Conservation (phyloP, 2,888 invertebrate species). For the Dermolepida albohirtum region DNA sequence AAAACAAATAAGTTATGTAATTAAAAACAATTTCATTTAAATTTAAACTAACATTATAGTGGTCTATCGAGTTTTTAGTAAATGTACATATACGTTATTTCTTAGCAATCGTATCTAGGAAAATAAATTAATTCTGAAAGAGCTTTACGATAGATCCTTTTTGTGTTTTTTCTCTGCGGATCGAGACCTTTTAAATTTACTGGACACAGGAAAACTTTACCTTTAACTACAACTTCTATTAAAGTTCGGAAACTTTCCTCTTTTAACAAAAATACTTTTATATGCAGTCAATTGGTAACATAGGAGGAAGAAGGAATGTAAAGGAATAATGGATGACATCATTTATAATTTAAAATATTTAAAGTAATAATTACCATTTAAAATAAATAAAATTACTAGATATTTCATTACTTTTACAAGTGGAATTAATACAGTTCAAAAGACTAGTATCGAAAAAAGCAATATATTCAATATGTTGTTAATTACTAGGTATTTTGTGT, state of each 20-base stretch:
- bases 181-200: constrained; percentile 19
- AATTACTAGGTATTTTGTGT: no score
- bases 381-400: no score
- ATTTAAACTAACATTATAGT: no score
- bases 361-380: no score
- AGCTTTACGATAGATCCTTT: not conserved
- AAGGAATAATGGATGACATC: not conserved
- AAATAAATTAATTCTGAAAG: constrained; percentile 17
- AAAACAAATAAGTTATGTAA: no score
- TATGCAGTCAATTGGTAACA: not conserved
- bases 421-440: no score
- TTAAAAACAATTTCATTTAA: no score
- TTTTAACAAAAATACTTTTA: constrained; percentile 9
- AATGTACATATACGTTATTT: not conserved
- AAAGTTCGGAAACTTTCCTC: constrained; percentile 19
- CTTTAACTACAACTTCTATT: constrained; percentile 20
- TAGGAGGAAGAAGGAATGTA: not conserved
- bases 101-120: not conserved
- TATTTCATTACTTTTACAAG: no score
- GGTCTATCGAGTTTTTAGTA: no score
- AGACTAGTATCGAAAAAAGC: no score
- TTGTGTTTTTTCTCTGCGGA: constrained; percentile 1
- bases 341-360: no score
- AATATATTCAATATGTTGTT: no score
- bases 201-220: constrained; percentile 21